Conservation (phyloP, 1,140 invertebrate species). For the Ganaspis sp. region DNA sequence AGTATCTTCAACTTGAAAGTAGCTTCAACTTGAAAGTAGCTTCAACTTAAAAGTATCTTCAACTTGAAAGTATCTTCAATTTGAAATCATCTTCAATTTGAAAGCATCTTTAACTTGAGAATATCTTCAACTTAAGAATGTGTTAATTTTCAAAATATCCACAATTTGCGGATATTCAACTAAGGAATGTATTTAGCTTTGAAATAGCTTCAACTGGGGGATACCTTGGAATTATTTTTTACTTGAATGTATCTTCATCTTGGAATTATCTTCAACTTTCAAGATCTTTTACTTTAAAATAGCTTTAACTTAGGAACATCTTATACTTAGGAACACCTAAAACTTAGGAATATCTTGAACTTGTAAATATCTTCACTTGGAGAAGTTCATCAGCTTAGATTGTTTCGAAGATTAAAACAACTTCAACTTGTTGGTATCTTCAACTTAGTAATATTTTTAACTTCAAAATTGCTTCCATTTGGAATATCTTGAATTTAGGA, state of each 20-base stretch:
- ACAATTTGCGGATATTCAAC: too few relatives aligned
- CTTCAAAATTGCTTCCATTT: too few relatives aligned
- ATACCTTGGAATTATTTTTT: not conserved
- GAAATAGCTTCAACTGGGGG: not conserved
- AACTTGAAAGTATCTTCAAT: not conserved
- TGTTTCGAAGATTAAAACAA: not conserved
- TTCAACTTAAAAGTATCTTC: not conserved
- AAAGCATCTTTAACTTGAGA: too few relatives aligned
- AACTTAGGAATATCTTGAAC: not conserved
- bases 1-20: not conserved
- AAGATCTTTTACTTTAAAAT: not conserved
- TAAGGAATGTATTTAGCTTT: not conserved
- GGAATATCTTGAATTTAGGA: too few relatives aligned
- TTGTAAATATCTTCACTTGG: not conserved
- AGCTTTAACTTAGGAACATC: not conserved
- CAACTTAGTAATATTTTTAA: too few relatives aligned
- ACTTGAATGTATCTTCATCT: not conserved
- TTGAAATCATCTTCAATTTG: not conserved
- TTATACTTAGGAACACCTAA: not conserved
- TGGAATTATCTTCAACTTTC: not conserved
- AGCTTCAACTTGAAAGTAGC: not conserved
- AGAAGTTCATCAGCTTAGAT: too few relatives aligned
- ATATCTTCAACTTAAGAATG: not conserved
- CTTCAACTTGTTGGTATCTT: too few relatives aligned
- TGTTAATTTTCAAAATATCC: too few relatives aligned